These are phyloP conservation scores for Cerceris rybyensis DNA, from an alignment of 2,888 invertebrate species.

Conservation along the genomic window DNA sequence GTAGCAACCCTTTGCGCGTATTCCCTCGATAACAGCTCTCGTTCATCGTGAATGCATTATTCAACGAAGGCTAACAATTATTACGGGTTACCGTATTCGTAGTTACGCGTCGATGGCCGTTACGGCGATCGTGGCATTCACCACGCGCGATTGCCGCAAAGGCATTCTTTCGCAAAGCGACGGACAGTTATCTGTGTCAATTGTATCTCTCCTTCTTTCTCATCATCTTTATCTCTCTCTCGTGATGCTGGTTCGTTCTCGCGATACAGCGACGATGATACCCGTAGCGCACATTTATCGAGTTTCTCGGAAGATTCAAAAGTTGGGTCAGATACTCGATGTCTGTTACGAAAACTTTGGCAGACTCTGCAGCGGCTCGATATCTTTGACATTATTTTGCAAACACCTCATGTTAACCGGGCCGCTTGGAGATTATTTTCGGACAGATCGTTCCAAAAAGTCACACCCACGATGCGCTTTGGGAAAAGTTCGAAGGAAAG, in stretches of 20 bases:
- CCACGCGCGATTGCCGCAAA: slow-evolving; percentile 22
- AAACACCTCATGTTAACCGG: slow-evolving; percentile 14
- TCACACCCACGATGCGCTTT: background rate
- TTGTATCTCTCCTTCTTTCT: slow-evolving; percentile 15
- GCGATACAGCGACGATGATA: background rate
- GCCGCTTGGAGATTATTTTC: slow-evolving; percentile 11
- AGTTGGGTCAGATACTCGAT: slow-evolving; percentile 11
- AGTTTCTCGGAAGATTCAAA: slow-evolving; percentile 18
- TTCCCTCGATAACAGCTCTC: background rate
- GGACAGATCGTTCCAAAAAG: background rate
- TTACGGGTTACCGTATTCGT: background rate
- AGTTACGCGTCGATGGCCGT: slow-evolving; percentile 8
- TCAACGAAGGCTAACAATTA: slow-evolving; percentile 13
- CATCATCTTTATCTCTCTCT: slow-evolving; percentile 1
- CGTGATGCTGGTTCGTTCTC: slow-evolving; percentile 7
- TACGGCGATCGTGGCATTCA: slow-evolving; percentile 15
- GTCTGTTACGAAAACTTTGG: slow-evolving; percentile 10
- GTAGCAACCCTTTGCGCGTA: no score
- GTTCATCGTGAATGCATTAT: slow-evolving; percentile 1
- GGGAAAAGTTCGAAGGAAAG: background rate
- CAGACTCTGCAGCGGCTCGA: background rate
- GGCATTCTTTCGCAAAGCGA: slow-evolving; percentile 30
- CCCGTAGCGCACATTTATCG: slow-evolving; percentile 4
- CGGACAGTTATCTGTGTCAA: slow-evolving; percentile 45
- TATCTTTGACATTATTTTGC: slow-evolving; percentile 7